Evolutionary conservation across 2,113 vertebrate genomes (phyloP).

Genomic region (Oostethus manadensis): DNA sequence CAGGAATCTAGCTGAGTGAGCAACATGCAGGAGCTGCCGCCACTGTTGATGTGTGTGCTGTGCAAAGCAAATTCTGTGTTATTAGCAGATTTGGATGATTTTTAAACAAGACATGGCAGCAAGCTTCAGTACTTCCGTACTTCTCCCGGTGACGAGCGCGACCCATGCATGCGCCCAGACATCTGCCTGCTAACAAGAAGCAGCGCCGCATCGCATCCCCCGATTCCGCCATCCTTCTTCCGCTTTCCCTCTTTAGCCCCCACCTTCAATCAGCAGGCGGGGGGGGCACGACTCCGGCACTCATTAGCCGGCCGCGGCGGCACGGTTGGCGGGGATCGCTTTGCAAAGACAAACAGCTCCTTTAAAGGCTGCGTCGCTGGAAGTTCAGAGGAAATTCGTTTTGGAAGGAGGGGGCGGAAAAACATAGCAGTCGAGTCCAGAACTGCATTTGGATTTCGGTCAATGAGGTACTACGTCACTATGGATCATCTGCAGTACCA

Average conservation of each 20-base stretch:
- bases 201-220: not conserved
- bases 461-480: conserved; percentile 4
- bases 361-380: conserved; percentile 55
- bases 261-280: conserved; percentile 41
- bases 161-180: not conserved
- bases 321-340: conserved; percentile 50
- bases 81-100: too few relatives aligned
- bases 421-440: conserved; percentile 32
- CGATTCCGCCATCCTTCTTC: conserved; percentile 38
- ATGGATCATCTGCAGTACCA: not conserved
- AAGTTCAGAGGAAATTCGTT: conserved; percentile 61
- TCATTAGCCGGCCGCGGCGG: conserved; percentile 57
- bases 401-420: conserved; percentile 32
- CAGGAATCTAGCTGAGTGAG: too few relatives aligned
- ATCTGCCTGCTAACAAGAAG: conserved; percentile 22
- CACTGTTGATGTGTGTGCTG: too few relatives aligned
- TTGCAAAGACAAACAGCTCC: conserved; percentile 71
- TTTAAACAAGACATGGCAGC: too few relatives aligned
- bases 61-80: too few relatives aligned
- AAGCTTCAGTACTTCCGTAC: too few relatives aligned
- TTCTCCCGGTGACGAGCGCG: too few relatives aligned
- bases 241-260: conserved; percentile 33
- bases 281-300: conserved; percentile 38
- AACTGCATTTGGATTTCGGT: conserved; percentile 32
- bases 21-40: too few relatives aligned